Evolutionary conservation across 2,888 invertebrate species (phyloP).

Genomic region (Amphipoea oculea): DNA sequence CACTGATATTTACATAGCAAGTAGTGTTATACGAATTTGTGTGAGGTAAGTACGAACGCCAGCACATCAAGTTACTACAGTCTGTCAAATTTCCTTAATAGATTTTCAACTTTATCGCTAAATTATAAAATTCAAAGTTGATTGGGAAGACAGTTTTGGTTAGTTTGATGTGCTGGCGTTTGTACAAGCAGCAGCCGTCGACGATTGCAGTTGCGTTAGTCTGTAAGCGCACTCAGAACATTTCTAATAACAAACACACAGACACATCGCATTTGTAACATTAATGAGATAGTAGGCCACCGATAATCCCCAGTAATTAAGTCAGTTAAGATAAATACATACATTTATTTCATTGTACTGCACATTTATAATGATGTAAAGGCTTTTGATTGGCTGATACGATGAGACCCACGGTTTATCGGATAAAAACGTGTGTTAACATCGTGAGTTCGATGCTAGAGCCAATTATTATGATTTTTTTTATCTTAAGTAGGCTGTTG

Average conservation of each 20-base stretch:
- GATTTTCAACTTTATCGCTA: no score
- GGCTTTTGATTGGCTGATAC: conserved; percentile 39
- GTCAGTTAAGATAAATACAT: conserved; percentile 52
- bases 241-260: not conserved
- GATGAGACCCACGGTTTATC: conserved; percentile 26
- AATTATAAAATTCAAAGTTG: no score
- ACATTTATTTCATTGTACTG: conserved; percentile 46
- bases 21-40: no score
- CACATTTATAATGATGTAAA: conserved; percentile 40
- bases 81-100: no score
- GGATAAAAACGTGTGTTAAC: conserved; percentile 55
- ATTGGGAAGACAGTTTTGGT: no score
- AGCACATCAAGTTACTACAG: no score
- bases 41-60: no score
- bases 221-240: not conserved
- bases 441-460: conserved; percentile 52
- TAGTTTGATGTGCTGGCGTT: no score
- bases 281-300: conserved; percentile 4
- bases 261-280: not conserved
- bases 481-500: conserved; percentile 40
- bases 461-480: conserved; percentile 35
- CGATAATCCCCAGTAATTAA: conserved; percentile 55
- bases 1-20: no score
- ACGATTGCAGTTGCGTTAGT: no score
- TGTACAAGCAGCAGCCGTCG: no score